These are phyloP conservation scores for Rotaria sp. DNA, from an alignment of 2,888 invertebrate genomes.

Conservation along the genomic window DNA sequence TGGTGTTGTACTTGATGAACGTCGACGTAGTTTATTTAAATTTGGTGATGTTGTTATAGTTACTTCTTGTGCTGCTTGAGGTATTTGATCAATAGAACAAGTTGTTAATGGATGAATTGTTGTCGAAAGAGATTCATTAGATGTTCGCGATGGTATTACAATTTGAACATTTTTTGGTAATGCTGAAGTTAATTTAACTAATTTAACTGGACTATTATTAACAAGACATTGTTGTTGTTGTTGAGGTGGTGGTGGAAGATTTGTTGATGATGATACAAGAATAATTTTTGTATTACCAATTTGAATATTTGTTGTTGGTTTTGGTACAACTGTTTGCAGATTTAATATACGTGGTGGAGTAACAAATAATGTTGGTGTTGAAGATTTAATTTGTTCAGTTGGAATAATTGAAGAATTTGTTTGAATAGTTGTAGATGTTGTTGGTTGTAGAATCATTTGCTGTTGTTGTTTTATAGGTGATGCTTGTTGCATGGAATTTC, in stretches of 20 bases:
- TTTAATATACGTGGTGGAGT: constrained; percentile 23
- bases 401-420: not conserved
- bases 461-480: not conserved
- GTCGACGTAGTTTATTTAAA: constrained; percentile 11
- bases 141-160: constrained; percentile 13
- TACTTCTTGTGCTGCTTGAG: constrained; percentile 29
- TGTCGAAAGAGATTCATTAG: constrained; percentile 8
- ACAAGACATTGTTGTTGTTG: not conserved
- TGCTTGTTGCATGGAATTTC: constrained; percentile 6
- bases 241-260: not conserved
- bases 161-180: constrained; percentile 18
- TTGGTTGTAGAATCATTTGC: not conserved
- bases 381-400: not conserved
- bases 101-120: constrained; percentile 20
- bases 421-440: not conserved
- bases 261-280: not conserved
- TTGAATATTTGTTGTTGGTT: constrained; percentile 23
- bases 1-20: constrained; percentile 19
- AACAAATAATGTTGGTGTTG: constrained; percentile 14
- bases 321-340: constrained; percentile 14
- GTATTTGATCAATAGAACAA: not conserved
- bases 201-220: constrained; percentile 10
- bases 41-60: constrained; percentile 19
- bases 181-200: not conserved
- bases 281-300: constrained; percentile 9